phyloP scores from a whole-genome alignment of 2,797 vertebrate species.

The Cossypha heuglini region DNA sequence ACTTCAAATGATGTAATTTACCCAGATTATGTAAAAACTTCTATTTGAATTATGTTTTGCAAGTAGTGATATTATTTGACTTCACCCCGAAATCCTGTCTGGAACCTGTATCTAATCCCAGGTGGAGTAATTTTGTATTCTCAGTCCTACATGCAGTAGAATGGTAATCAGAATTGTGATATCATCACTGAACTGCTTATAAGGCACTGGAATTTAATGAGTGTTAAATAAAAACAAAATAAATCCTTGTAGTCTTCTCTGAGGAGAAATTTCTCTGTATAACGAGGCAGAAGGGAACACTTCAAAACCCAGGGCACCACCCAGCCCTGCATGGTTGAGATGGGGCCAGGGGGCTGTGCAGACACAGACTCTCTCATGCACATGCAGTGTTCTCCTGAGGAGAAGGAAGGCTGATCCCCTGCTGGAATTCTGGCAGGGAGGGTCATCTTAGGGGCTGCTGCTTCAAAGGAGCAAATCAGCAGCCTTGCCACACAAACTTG shows the following conservation, averaged over 20 bases:
- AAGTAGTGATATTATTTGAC: neutral
- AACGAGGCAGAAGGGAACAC: neutral
- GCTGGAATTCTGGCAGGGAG: neutral
- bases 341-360: neutral
- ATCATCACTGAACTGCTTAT: neutral
- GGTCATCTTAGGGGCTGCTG: neutral
- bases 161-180: neutral
- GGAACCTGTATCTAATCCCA: neutral
- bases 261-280: neutral
- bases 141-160: neutral
- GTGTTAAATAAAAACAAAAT: neutral
- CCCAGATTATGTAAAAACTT: neutral
- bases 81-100: neutral
- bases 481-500: neutral
- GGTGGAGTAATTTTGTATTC: neutral
- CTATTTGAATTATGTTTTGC: neutral
- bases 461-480: neutral
- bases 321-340: neutral
- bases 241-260: neutral
- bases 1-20: neutral
- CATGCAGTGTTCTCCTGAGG: fast-evolving
- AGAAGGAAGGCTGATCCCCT: neutral
- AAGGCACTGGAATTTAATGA: neutral
- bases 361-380: neutral
- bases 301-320: neutral